Evolutionary conservation across 2,888 invertebrate genomes (phyloP).

Genomic region (Sepioteuthis lessoniana): DNA sequence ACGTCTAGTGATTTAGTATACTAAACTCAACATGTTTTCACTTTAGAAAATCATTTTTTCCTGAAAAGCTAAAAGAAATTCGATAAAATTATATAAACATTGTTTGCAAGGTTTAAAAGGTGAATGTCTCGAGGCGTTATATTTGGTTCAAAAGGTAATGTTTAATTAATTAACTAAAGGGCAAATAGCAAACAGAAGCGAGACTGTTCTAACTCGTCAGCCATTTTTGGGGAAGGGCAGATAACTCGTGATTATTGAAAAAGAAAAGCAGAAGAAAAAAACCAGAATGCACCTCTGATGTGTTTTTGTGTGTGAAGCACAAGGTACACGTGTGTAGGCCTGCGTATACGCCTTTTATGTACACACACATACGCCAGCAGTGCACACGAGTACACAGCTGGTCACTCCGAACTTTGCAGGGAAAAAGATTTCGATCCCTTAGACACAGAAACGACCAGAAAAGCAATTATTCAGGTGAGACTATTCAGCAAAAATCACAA

Average conservation of each 20-base stretch:
- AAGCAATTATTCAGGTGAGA: not conserved
- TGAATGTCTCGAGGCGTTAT: not conserved
- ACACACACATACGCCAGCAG: constrained; percentile 33
- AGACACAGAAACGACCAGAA: not conserved
- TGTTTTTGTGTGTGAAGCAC: not conserved
- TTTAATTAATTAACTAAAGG: not conserved
- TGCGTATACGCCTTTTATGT: not conserved
- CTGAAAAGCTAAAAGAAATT: not conserved
- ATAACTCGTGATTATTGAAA: not conserved
- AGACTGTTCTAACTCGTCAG: not conserved
- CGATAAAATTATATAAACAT: not conserved
- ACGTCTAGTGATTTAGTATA: not conserved
- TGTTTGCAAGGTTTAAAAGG: not conserved
- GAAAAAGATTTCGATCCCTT: not conserved
- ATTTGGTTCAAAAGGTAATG: not conserved
- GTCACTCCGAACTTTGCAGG: not conserved
- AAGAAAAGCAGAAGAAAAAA: not conserved
- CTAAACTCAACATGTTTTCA: not conserved
- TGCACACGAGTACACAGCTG: constrained; percentile 33
- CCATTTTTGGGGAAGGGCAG: not conserved
- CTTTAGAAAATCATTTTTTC: not conserved
- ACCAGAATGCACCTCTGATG: not conserved
- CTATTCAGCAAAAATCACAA: not conserved
- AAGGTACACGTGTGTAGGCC: constrained; percentile 25
- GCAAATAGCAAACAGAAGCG: not conserved